Evolutionary conservation across 1,140 invertebrate genomes (phyloP).

Genomic region (Lepidurus packardi): DNA sequence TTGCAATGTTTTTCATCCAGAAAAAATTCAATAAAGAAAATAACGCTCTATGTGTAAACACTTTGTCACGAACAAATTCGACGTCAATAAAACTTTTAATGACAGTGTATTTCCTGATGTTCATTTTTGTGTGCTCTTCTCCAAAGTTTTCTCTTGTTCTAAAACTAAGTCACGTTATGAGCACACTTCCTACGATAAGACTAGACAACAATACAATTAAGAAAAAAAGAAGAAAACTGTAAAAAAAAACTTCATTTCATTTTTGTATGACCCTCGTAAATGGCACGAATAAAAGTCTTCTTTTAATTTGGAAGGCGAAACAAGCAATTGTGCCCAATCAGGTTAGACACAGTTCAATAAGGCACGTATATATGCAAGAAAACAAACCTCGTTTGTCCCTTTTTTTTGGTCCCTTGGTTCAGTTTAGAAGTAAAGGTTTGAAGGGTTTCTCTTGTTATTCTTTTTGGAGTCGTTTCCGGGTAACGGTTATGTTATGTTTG

Average conservation of each 20-base stretch:
- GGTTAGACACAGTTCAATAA: too few relatives aligned
- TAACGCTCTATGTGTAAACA: too few relatives aligned
- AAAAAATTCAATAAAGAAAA: too few relatives aligned
- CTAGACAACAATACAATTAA: not conserved
- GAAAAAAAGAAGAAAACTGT: not conserved
- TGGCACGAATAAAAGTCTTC: too few relatives aligned
- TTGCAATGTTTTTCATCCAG: too few relatives aligned
- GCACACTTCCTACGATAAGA: not conserved
- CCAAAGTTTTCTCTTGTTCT: not conserved
- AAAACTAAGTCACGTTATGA: not conserved
- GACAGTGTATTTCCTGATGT: not conserved
- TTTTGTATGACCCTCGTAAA: not conserved
- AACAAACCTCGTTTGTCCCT: not conserved
- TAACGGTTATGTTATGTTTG: conserved; percentile 84
- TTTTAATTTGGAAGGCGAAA: too few relatives aligned
- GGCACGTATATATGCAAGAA: too few relatives aligned
- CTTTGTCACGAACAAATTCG: not conserved
- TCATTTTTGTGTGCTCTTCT: not conserved
- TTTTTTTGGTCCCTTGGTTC: not conserved
- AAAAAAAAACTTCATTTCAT: not conserved
- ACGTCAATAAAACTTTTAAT: not conserved
- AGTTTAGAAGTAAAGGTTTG: not conserved
- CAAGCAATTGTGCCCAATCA: too few relatives aligned
- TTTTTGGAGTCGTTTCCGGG: conserved; percentile 70
- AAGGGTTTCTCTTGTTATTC: conserved; percentile 37